phyloP scores from a whole-genome alignment of 2,797 vertebrate genomes.

The Chiloscyllium punctatum region DNA sequence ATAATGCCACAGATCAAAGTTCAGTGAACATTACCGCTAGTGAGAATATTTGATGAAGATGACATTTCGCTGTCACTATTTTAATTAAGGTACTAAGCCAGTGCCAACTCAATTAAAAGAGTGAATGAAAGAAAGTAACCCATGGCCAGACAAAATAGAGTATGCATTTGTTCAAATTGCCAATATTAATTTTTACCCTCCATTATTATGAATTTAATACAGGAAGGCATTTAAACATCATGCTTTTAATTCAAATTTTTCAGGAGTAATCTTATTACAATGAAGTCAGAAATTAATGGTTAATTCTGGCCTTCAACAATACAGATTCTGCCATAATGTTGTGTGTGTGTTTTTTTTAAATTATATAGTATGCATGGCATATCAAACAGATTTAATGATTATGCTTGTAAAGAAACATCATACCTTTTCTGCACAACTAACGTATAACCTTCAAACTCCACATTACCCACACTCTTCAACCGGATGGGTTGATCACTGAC shows the following conservation, averaged over 20 bases:
- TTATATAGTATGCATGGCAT: not conserved
- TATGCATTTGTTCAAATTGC: not conserved
- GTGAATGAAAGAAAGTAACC: not conserved
- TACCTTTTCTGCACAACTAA: constrained; percentile 47
- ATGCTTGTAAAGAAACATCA: constrained; percentile 28
- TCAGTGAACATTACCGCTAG: not conserved
- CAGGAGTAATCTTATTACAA: not conserved
- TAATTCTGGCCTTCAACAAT: not conserved
- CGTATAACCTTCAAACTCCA: constrained; percentile 43
- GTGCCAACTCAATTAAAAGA: not conserved
- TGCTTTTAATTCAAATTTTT: not conserved
- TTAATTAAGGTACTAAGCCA: not conserved
- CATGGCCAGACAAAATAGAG: not conserved
- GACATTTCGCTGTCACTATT: not conserved
- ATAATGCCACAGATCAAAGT: not conserved
- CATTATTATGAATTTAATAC: not conserved
- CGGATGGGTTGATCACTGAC: constrained; percentile 48
- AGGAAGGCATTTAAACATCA: not conserved
- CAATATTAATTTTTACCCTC: not conserved
- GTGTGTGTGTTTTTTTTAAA: no score
- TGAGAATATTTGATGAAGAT: not conserved
- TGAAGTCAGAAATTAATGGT: not conserved
- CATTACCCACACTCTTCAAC: constrained; percentile 26
- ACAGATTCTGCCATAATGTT: not conserved
- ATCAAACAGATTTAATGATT: not conserved